These are phyloP conservation scores for Bombus ignitus DNA, from an alignment of 1,140 invertebrate species.

Conservation along the genomic window DNA sequence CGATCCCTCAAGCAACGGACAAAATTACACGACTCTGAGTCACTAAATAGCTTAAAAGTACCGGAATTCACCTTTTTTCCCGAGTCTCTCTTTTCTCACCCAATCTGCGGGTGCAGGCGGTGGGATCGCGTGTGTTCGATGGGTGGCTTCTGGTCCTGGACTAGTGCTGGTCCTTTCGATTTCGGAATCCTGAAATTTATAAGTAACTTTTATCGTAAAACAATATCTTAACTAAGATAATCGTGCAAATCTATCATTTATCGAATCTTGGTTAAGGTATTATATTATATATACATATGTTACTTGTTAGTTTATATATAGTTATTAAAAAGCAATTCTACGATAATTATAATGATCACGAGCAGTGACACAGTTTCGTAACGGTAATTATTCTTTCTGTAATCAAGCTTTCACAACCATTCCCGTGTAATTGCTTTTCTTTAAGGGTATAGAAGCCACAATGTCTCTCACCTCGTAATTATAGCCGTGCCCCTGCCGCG, in stretches of 20 bases:
- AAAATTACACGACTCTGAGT: slow-evolving; percentile 19
- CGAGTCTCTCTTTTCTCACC: slow-evolving; percentile 93
- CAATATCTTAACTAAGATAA: not conserved
- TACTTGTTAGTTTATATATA: not conserved
- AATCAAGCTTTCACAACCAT: slow-evolving; percentile 4
- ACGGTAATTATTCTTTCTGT: not conserved
- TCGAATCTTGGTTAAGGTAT: too few relatives aligned
- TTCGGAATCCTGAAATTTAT: slow-evolving; percentile 80
- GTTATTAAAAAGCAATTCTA: not conserved
- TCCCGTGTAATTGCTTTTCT: not conserved
- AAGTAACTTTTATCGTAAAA: not conserved
- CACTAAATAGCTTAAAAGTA: slow-evolving; percentile 89
- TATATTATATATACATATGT: too few relatives aligned
- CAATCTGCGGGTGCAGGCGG: slow-evolving; percentile 88
- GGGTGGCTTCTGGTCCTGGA: slow-evolving; percentile 80
- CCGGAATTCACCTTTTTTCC: slow-evolving; percentile 97
- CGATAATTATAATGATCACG: not conserved
- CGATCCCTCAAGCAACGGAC: slow-evolving; percentile 18
- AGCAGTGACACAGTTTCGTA: slow-evolving; percentile 12
- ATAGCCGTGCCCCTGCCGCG: slow-evolving; percentile 78
- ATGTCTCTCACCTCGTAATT: slow-evolving; percentile 78
- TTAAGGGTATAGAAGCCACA: not conserved
- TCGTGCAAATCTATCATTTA: too few relatives aligned
- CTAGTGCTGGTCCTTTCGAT: slow-evolving; percentile 80
- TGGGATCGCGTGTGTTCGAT: slow-evolving; percentile 81